phyloP scores from a whole-genome alignment of 2,888 invertebrate species.

The Pogonocherus hispidulus region DNA sequence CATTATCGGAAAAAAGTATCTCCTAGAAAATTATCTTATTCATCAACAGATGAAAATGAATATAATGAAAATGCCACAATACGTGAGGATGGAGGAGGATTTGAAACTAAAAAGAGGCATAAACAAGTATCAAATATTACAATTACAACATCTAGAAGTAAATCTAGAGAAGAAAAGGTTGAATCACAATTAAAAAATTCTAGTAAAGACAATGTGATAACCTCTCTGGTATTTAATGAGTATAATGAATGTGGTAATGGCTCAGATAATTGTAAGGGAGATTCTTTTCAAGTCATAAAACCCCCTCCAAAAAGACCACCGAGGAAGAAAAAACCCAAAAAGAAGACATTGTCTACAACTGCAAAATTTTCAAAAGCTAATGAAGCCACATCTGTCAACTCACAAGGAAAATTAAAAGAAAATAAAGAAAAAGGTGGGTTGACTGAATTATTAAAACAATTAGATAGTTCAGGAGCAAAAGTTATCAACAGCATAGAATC shows the following conservation, averaged over 20 bases:
- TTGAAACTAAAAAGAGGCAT: neutral
- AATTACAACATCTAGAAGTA: slow-evolving; percentile 19
- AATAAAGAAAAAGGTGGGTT: neutral
- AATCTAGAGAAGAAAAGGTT: slow-evolving; percentile 7
- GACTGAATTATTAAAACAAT: neutral
- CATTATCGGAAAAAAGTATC: neutral
- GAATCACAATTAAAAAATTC: neutral
- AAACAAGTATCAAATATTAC: slow-evolving; percentile 12
- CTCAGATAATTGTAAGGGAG: neutral
- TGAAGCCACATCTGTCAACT: neutral
- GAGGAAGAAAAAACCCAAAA: neutral
- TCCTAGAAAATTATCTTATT: neutral
- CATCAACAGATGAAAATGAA: neutral
- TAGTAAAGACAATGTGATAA: neutral
- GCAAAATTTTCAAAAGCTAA: neutral
- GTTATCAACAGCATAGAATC: neutral
- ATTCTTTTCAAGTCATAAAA: neutral
- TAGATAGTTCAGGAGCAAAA: neutral
- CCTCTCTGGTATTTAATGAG: neutral
- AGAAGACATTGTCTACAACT: neutral
- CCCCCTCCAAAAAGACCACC: slow-evolving; percentile 7
- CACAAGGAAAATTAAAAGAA: neutral
- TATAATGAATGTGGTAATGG: neutral
- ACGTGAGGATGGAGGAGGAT: neutral
- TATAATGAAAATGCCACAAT: neutral